These are phyloP conservation scores for Bruchidius siliquastri DNA, from an alignment of 2,888 invertebrate genomes.

Conservation along the genomic window DNA sequence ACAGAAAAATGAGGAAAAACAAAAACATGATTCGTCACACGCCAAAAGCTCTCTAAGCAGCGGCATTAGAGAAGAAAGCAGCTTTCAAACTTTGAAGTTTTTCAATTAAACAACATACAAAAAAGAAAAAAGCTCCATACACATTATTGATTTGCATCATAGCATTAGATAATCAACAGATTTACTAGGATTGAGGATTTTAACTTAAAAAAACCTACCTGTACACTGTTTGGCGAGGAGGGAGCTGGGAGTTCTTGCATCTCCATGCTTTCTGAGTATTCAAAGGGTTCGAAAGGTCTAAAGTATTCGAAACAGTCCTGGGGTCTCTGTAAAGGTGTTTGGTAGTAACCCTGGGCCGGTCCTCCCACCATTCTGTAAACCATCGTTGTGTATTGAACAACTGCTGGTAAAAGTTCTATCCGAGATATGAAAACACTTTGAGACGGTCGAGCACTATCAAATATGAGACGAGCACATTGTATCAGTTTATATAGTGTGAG, in stretches of 20 bases:
- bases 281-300: constrained; percentile 22
- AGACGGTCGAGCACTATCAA: neutral
- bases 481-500: neutral
- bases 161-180: too few species aligned
- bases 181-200: too few species aligned
- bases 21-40: too few species aligned
- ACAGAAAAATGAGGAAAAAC: too few species aligned
- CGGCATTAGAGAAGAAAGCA: too few species aligned
- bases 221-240: constrained; percentile 39
- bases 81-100: too few species aligned
- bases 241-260: constrained; percentile 38
- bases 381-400: constrained; percentile 38
- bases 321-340: constrained; percentile 8
- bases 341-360: constrained; percentile 41
- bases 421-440: neutral
- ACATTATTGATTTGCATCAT: too few species aligned
- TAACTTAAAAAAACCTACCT: constrained; percentile 31
- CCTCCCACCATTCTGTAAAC: constrained; percentile 36
- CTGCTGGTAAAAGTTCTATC: constrained; percentile 24
- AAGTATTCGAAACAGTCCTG: constrained; percentile 25
- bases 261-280: constrained; percentile 22
- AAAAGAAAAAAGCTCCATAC: too few species aligned
- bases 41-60: too few species aligned
- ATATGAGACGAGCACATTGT: neutral
- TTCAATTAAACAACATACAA: too few species aligned